Evolutionary conservation across 2,113 vertebrate genomes (phyloP).

Genomic region (Tympanuchus pallidicinctus): DNA sequence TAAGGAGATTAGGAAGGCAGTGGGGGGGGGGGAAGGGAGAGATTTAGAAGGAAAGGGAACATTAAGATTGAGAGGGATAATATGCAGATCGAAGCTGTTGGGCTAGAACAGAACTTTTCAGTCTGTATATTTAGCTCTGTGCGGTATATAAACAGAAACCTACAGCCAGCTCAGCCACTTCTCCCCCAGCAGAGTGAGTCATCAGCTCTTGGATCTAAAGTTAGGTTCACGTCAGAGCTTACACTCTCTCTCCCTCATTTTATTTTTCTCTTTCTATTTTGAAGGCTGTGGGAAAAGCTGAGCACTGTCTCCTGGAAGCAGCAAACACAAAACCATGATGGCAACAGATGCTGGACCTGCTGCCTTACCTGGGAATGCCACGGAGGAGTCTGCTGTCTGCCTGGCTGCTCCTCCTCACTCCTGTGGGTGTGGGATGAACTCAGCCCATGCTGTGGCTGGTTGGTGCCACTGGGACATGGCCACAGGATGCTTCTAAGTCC

Average conservation of each 20-base stretch:
- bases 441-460: neutral
- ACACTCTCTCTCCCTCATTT: constrained; percentile 34
- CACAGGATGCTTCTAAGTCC: neutral
- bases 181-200: constrained; percentile 78
- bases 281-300: constrained; percentile 53
- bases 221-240: constrained; percentile 81
- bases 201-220: constrained; percentile 80
- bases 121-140: constrained; percentile 82
- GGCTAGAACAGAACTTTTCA: constrained; percentile 76
- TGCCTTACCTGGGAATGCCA: neutral
- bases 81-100: constrained; percentile 66
- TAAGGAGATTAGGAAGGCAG: constrained; percentile 58
- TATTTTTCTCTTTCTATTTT: constrained; percentile 67
- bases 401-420: neutral
- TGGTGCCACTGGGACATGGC: neutral
- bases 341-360: constrained; percentile 49
- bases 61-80: constrained; percentile 48
- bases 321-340: neutral
- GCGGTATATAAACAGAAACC: constrained; percentile 83
- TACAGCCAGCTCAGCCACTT: constrained; percentile 75
- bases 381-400: neutral
- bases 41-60: constrained; percentile 36
- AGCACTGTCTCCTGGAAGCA: constrained; percentile 49
- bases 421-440: neutral
- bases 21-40: neutral